Evolutionary conservation across 2,797 vertebrate species (phyloP).

Genomic region (Tenualosa ilisha): DNA sequence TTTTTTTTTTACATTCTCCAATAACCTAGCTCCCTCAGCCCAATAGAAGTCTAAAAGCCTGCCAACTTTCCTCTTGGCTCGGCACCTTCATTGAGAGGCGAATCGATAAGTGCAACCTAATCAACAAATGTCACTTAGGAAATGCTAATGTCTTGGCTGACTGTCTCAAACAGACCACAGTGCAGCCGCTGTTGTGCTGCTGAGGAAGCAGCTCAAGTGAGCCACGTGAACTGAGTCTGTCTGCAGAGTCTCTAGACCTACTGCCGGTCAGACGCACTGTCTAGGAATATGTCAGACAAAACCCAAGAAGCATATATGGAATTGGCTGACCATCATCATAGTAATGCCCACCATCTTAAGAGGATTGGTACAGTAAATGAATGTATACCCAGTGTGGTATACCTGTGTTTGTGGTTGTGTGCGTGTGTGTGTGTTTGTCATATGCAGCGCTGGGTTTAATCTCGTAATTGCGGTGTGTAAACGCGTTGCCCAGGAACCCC

Average conservation of each 20-base stretch:
- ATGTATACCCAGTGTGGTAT: not conserved
- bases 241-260: not conserved
- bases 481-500: not conserved
- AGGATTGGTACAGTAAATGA: not conserved
- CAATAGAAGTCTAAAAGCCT: not conserved
- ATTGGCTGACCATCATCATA: not conserved
- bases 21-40: not conserved
- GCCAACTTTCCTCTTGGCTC: conserved; percentile 10
- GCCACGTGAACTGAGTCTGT: not conserved
- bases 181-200: not conserved
- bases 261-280: not conserved
- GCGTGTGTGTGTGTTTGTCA: not conserved
- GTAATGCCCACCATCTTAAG: not conserved
- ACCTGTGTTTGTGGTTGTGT: conserved; percentile 8
- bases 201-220: not conserved
- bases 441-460: conserved; percentile 3
- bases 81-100: conserved; percentile 15
- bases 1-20: not conserved
- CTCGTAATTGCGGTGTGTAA: conserved; percentile 1
- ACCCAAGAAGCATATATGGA: not conserved
- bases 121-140: conserved; percentile 24
- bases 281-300: not conserved
- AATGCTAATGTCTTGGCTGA: conserved; percentile 21
- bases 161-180: not conserved
- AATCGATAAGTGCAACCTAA: conserved; percentile 21